A percentile compares a stretch with the other conserved stretches of the same genome.
phyloP scores from a whole-genome alignment of 2,113 vertebrate genomes.

The Cepphus grylle region DNA sequence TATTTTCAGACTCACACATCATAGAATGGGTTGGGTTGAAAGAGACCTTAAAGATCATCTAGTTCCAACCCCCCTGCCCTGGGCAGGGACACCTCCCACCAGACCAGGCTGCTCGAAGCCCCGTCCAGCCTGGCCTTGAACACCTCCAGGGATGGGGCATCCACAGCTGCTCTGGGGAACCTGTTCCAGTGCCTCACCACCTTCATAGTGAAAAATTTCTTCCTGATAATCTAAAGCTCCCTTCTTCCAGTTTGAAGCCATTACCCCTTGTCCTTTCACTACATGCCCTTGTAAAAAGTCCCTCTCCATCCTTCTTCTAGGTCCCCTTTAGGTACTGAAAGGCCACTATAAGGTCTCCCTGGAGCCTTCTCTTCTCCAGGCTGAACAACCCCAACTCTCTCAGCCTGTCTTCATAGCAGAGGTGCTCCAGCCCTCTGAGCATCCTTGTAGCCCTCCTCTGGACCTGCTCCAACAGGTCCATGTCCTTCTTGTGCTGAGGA shows the following conservation, averaged over 20 bases:
- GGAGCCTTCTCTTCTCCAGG: not conserved
- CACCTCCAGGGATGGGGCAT: not conserved
- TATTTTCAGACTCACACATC: not conserved
- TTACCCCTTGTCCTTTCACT: not conserved
- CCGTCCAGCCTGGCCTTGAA: not conserved
- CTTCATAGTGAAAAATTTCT: not conserved
- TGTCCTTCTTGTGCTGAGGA: not conserved
- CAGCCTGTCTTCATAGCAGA: not conserved
- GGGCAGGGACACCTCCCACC: not conserved
- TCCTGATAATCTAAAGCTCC: not conserved
- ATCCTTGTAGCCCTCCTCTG: not conserved
- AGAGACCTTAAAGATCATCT: not conserved
- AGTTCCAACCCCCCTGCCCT: not conserved
- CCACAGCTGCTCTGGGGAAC: not conserved
- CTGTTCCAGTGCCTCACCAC: not conserved
- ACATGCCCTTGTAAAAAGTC: not conserved
- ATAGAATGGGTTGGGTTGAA: not conserved
- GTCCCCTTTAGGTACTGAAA: not conserved
- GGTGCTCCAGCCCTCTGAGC: not conserved
- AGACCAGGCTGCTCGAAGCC: not conserved
- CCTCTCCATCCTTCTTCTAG: not conserved
- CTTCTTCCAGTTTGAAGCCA: not conserved
- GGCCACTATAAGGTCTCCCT: not conserved
- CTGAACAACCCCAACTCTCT: not conserved
- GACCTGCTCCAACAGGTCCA: not conserved